Evolutionary conservation across 2,113 vertebrate genomes (phyloP), one percentile per base, ranked within the genome.

Genomic region (Gila orcuttii): DNA sequence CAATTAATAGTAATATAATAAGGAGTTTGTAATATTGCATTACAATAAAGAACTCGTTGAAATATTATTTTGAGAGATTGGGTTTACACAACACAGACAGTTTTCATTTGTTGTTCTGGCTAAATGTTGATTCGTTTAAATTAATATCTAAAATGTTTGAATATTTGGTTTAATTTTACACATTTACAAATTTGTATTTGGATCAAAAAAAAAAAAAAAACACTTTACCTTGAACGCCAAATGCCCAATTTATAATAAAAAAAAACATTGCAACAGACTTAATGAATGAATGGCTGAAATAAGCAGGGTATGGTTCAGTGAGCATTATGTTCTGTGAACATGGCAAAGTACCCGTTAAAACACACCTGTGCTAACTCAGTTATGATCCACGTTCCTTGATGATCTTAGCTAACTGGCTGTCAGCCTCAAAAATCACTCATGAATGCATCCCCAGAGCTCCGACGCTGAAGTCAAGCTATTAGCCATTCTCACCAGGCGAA

Each of bases 301-400:
- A 23, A 79, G 15, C 42, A 62, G 45, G 28, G 64, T 6, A 12
- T 36, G 74, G 75, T 69, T 85, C n/a, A 79, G 50, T 52, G 64
- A 45, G 68, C 52, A 15, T 66, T 8, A 68, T 28, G 86, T 66
- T 85, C 33, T 79, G 45, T 36, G 57, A 86, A 55, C 9, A 86
- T 86, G 85, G 78, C 85, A 86, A 73, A 33, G 64, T 45, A 80
- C 76, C 77, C 64, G 3, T 80, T 80, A 86, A 80, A 77, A 85
- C 83, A 82, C 68, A 47, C 76, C 84, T 88, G 84, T 33, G 62
- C 52, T 76, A 87, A 76, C 79, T 85, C 79, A 69, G 83, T 73
- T 71, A 79, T 81, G 77, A 57, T 33, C 75, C 39, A 45, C 4
- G 45, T 79, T 83, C 4, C 39, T 74, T 75, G 78, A 64, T 71